Conservation (phyloP, 2,113 vertebrate genomes). For the Tympanuchus pallidicinctus region DNA sequence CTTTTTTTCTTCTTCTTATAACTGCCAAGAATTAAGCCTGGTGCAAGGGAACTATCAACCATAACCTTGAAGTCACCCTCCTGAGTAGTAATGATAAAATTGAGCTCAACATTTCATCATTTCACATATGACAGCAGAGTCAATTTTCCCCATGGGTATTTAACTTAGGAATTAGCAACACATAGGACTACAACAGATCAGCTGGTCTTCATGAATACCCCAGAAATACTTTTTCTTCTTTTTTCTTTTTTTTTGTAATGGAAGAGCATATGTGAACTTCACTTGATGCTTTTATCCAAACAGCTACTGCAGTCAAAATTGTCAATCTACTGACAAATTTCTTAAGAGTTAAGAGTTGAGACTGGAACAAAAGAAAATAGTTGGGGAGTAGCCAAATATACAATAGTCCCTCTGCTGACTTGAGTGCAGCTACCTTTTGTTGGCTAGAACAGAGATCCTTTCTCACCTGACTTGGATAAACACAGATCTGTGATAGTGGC, state of each 20-base stretch:
- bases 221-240: not conserved
- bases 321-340: not conserved
- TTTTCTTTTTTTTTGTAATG: not conserved
- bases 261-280: fast-evolving
- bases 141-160: not conserved
- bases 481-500: not conserved
- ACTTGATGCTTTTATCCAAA: not conserved
- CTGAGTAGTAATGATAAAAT: not conserved
- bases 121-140: not conserved
- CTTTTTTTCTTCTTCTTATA: no score
- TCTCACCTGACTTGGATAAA: not conserved
- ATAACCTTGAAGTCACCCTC: not conserved
- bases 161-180: not conserved
- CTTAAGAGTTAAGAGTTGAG: not conserved
- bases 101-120: not conserved
- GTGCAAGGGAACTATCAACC: not conserved
- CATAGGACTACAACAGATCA: not conserved
- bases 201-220: not conserved
- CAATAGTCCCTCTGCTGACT: not conserved
- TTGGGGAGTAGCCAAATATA: not conserved
- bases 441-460: not conserved
- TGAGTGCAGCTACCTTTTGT: fast-evolving
- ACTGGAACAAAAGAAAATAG: not conserved
- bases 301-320: not conserved
- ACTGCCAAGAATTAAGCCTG: not conserved